Conservation (phyloP, 1,140 invertebrate genomes). For the Chymomyza costata region DNA sequence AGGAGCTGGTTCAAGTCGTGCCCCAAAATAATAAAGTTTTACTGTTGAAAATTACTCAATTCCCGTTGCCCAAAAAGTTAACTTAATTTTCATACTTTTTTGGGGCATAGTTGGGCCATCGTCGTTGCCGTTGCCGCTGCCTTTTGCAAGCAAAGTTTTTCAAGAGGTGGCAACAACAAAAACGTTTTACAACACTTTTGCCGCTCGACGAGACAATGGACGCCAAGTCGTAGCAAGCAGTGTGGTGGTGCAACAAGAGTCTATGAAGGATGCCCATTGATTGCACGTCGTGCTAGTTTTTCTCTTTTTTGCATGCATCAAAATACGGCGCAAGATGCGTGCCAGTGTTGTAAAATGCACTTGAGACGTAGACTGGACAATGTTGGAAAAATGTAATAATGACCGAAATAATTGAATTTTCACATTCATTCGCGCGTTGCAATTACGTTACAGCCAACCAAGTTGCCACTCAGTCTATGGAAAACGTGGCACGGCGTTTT, state of each 20-base stretch:
- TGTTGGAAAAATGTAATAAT: conserved; percentile 34
- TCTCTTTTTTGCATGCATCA: conserved; percentile 4
- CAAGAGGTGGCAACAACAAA: too few species aligned
- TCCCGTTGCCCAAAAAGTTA: conserved; percentile 66
- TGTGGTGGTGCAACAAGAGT: conserved; percentile 2
- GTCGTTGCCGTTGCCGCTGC: conserved; percentile 2
- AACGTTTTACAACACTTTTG: conserved; percentile 57
- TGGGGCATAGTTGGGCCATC: conserved; percentile 38
- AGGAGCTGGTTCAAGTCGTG: conserved; percentile 27
- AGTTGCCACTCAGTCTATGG: too few species aligned
- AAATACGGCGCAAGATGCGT: not conserved
- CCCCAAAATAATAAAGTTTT: conserved; percentile 65
- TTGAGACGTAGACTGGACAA: conserved; percentile 15
- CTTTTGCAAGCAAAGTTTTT: too few species aligned
- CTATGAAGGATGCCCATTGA: conserved; percentile 40
- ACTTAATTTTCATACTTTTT: conserved; percentile 68
- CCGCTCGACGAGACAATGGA: conserved; percentile 17
- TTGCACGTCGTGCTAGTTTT: conserved; percentile 40
- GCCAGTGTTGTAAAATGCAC: conserved; percentile 38
- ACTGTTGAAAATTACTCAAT: conserved; percentile 68
- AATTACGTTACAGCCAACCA: conserved; percentile 44
- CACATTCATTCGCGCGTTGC: conserved; percentile 50
- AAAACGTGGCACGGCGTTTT: too few species aligned
- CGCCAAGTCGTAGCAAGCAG: not conserved
- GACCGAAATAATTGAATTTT: conserved; percentile 61